A percentile compares a stretch with the other conserved stretches of the same genome.
phyloP scores from a whole-genome alignment of 2,888 invertebrate species.

The Leuctra nigra region DNA sequence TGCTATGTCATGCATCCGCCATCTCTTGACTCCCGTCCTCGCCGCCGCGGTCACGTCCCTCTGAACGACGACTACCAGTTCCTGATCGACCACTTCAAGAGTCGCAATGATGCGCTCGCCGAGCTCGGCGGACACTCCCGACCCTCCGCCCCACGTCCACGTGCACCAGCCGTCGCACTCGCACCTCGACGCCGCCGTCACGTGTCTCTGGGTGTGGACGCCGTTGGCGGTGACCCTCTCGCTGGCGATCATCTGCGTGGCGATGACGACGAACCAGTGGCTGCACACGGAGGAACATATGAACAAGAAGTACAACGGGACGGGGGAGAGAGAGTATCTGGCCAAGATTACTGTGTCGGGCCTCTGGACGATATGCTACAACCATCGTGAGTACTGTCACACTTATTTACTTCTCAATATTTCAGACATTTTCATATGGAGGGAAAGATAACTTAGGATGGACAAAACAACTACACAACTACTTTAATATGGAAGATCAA shows the following conservation, averaged over 20 bases:
- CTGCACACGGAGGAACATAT: conserved; percentile 80
- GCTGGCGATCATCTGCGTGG: conserved; percentile 62
- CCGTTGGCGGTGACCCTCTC: conserved; percentile 62
- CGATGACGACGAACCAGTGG: conserved; percentile 78
- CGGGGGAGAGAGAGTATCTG: conserved; percentile 60
- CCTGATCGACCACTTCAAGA: conserved; percentile 11
- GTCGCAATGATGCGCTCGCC: conserved; percentile 4
- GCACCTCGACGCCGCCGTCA: conserved; percentile 52
- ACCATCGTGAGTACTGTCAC: conserved; percentile 70
- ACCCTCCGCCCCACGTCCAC: background rate
- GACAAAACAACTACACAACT: no score
- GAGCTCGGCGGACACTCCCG: background rate
- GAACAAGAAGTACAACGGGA: conserved; percentile 70
- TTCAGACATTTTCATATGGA: no score
- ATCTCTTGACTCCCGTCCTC: no score
- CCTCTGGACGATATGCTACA: conserved; percentile 71
- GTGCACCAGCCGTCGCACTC: conserved; percentile 28
- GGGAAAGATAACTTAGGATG: no score
- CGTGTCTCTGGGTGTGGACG: conserved; percentile 55
- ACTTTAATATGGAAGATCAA: no score
- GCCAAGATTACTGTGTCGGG: conserved; percentile 74
- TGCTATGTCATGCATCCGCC: background rate
- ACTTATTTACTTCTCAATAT: no score
- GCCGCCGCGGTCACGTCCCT: no score
- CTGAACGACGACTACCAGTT: conserved; percentile 11